These are phyloP conservation scores for Strix uralensis DNA, from an alignment of 2,113 vertebrate genomes.

Conservation along the genomic window DNA sequence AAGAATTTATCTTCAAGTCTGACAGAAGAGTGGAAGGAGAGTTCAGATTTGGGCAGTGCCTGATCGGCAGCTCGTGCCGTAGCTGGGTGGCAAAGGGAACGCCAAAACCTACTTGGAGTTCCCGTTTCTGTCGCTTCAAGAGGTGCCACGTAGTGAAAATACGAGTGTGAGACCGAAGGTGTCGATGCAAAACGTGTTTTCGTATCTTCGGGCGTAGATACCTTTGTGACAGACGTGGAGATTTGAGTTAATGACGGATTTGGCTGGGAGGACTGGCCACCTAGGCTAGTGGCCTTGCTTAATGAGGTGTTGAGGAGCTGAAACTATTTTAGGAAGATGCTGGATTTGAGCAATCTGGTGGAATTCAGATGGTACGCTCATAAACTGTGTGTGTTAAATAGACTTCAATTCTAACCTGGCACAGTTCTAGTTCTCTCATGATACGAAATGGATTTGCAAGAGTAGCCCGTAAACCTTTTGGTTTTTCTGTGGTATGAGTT, in stretches of 20 bases:
- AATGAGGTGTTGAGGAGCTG: neutral
- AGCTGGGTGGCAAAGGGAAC: neutral
- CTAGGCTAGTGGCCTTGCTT: neutral
- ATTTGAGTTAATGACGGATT: neutral
- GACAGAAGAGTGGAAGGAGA: neutral
- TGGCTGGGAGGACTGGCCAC: neutral
- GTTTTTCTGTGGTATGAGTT: neutral
- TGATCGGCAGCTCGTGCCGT: rapidly evolving
- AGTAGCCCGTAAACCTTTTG: rapidly evolving
- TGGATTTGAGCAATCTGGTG: neutral
- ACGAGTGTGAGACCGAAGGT: neutral
- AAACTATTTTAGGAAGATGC: neutral
- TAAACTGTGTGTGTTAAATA: neutral
- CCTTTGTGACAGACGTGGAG: rapidly evolving
- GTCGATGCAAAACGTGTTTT: rapidly evolving
- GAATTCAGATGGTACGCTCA: neutral
- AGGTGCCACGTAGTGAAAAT: neutral
- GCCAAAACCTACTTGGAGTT: neutral
- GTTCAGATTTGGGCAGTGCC: neutral
- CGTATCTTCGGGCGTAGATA: rapidly evolving
- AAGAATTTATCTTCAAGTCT: neutral
- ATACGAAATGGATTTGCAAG: neutral
- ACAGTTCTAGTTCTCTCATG: rapidly evolving
- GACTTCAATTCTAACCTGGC: neutral
- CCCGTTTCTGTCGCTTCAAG: rapidly evolving